phyloP scores from a whole-genome alignment of 2,888 invertebrate species.

The Eueremaeus valkanovi region DNA sequence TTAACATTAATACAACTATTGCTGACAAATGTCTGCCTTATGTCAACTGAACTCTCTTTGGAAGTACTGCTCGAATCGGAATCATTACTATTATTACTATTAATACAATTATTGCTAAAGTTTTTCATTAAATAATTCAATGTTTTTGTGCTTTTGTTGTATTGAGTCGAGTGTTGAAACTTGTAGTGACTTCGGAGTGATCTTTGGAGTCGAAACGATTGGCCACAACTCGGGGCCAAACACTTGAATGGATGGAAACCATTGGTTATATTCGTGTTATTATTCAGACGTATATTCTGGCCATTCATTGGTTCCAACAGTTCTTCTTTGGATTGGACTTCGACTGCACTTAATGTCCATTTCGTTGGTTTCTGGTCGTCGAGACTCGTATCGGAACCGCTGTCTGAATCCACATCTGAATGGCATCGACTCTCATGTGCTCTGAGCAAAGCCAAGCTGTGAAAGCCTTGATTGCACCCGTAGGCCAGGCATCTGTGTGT shows the following conservation, averaged over 20 bases:
- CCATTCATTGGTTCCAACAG: background rate
- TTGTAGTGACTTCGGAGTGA: conserved; percentile 18
- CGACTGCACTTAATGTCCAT: background rate
- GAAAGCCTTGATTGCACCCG: background rate
- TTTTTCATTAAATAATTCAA: background rate
- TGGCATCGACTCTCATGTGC: background rate
- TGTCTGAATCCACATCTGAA: background rate
- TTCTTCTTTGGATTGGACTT: background rate
- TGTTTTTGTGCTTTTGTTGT: background rate
- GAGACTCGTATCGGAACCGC: background rate
- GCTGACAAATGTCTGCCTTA: too few species aligned
- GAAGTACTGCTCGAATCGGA: background rate
- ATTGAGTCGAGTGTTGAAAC: background rate
- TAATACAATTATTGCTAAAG: too few species aligned
- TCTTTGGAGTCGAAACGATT: background rate
- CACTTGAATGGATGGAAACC: background rate
- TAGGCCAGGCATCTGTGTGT: background rate
- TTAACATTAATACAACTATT: background rate
- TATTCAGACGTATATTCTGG: background rate
- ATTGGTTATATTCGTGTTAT: too few species aligned
- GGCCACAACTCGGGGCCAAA: background rate
- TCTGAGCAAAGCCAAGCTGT: background rate
- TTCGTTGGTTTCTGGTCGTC: background rate
- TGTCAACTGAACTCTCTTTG: background rate
- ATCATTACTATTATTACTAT: too few species aligned